Conservation (phyloP, 2,797 vertebrate genomes). For the Dipus sagitta region DNA sequence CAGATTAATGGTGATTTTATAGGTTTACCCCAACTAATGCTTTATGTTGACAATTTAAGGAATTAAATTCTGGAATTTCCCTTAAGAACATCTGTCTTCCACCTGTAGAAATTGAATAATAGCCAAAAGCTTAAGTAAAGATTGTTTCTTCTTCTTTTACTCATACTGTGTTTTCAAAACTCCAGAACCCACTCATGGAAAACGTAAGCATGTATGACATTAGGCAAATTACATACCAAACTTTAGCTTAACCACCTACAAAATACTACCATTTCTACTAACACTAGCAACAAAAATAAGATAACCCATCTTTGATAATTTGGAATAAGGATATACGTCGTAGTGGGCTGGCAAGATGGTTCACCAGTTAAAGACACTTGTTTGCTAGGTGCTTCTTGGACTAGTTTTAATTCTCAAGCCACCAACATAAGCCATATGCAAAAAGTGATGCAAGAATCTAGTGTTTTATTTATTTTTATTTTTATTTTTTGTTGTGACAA, state of each 20-base stretch:
- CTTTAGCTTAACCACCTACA: conserved; percentile 12
- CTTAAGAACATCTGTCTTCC: background rate
- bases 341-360: too few species aligned
- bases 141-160: background rate
- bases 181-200: background rate
- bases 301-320: background rate
- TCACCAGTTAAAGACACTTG: too few species aligned
- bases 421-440: too few species aligned
- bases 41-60: background rate
- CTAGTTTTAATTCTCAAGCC: too few species aligned
- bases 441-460: too few species aligned
- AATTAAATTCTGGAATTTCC: conserved; percentile 19
- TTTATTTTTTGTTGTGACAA: too few species aligned
- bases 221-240: background rate
- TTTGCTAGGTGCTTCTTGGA: too few species aligned
- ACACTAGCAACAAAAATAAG: background rate
- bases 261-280: background rate
- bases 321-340: background rate
- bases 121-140: background rate
- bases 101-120: conserved; percentile 10
- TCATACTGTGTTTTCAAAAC: background rate
- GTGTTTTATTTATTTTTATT: too few species aligned
- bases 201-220: background rate
- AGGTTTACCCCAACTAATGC: background rate
- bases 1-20: background rate